Evolutionary conservation across 2,888 invertebrate species (phyloP).

Genomic region (Plagiodera versicolora): DNA sequence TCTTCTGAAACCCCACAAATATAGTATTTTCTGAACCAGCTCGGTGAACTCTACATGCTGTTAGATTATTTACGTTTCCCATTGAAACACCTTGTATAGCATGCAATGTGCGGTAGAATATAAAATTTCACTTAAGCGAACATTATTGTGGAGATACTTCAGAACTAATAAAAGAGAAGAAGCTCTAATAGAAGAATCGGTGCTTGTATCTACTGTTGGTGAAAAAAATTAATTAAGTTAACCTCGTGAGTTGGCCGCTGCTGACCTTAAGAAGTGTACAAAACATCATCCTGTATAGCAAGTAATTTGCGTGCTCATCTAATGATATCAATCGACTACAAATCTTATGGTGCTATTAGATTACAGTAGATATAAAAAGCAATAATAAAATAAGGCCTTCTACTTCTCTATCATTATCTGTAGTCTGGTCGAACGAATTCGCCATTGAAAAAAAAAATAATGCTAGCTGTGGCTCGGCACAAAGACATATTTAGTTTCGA

Average conservation of each 20-base stretch:
- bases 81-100: too few species aligned
- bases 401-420: constrained; percentile 39
- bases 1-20: too few species aligned
- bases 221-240: too few species aligned
- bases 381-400: constrained; percentile 29
- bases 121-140: too few species aligned
- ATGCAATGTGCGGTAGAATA: too few species aligned
- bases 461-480: constrained; percentile 24
- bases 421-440: constrained; percentile 29
- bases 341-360: constrained; percentile 31
- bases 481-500: constrained; percentile 35
- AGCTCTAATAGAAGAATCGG: too few species aligned
- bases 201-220: too few species aligned
- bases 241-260: background rate
- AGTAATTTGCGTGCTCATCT: constrained; percentile 24
- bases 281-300: constrained; percentile 12
- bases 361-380: constrained; percentile 38
- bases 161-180: too few species aligned
- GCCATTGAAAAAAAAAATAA: constrained; percentile 29
- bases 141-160: too few species aligned
- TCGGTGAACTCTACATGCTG: too few species aligned
- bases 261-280: background rate
- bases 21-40: too few species aligned
- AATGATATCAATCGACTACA: constrained; percentile 23
- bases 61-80: too few species aligned